Conservation (phyloP, 2,113 vertebrate species). For the Rhinogobius similis region DNA sequence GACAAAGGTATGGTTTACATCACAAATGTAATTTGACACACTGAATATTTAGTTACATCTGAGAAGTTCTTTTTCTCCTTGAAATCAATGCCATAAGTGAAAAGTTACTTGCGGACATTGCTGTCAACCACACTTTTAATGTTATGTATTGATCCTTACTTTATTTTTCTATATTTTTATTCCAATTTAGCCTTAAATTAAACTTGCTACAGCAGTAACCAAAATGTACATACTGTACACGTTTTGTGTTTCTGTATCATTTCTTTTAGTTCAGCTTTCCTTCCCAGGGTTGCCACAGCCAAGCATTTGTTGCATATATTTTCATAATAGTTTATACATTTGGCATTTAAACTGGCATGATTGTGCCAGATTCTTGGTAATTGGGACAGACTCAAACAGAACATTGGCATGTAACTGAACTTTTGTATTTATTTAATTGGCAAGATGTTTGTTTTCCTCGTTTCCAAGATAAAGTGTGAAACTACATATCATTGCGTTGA, state of each 20-base stretch:
- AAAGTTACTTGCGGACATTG: neutral
- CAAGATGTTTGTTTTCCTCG: neutral
- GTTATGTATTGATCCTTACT: neutral
- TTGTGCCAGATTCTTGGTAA: neutral
- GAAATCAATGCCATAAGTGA: neutral
- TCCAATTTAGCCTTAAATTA: neutral
- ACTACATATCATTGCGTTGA: neutral
- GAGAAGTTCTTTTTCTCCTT: neutral
- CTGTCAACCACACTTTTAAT: neutral
- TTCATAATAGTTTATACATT: neutral
- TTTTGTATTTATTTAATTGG: neutral
- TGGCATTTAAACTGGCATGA: neutral
- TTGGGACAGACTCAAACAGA: neutral
- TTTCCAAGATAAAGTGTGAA: too few species aligned
- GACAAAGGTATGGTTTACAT: neutral
- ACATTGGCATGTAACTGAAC: neutral
- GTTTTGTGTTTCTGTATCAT: neutral
- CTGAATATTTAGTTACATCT: slow-evolving; percentile 3
- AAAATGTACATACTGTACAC: neutral
- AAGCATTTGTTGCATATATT: neutral
- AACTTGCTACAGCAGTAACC: neutral
- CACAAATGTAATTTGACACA: neutral
- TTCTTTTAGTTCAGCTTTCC: neutral
- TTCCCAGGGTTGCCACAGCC: neutral
- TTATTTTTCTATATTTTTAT: too few species aligned